phyloP scores from a whole-genome alignment of 2,113 vertebrate genomes.

The Corythornis cristatus region DNA sequence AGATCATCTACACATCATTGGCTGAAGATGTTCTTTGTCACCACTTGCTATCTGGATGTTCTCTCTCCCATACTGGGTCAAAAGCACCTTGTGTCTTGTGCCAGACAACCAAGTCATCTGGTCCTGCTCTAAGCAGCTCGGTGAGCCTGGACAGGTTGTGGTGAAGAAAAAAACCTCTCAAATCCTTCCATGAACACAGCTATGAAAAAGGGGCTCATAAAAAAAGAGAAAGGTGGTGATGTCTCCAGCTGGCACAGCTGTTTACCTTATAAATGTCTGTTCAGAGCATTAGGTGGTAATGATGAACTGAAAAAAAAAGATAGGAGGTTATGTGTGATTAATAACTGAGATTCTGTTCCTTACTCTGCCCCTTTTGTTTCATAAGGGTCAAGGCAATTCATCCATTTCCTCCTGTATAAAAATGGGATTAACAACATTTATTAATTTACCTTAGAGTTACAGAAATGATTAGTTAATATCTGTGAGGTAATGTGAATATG shows the following conservation, averaged over 20 bases:
- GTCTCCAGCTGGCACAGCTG: not conserved
- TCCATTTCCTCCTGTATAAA: constrained; percentile 1
- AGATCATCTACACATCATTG: not conserved
- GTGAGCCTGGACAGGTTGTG: not conserved
- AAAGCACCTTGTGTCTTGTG: not conserved
- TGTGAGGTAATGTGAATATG: constrained; percentile 9
- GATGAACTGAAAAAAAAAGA: not conserved
- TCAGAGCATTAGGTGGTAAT: not conserved
- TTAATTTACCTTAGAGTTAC: constrained; percentile 54
- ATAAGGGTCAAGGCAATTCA: constrained; percentile 21
- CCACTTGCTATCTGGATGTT: not conserved
- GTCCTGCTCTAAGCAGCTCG: not conserved
- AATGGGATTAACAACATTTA: constrained; percentile 27
- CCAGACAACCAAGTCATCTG: not conserved
- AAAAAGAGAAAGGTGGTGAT: not conserved
- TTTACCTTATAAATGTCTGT: not conserved
- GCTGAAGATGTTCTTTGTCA: not conserved
- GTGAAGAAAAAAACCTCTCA: not conserved
- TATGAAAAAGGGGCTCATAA: not conserved
- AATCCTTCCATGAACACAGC: not conserved
- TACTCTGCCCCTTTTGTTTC: not conserved
- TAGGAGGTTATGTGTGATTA: not conserved
- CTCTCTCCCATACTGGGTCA: not conserved
- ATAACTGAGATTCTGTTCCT: not conserved
- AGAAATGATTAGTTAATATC: constrained; percentile 44